Percentiles rank a stretch among this genome's conserved stretches.
Conservation (phyloP, 1,140 invertebrate species). For the Latrodectus geometricus region DNA sequence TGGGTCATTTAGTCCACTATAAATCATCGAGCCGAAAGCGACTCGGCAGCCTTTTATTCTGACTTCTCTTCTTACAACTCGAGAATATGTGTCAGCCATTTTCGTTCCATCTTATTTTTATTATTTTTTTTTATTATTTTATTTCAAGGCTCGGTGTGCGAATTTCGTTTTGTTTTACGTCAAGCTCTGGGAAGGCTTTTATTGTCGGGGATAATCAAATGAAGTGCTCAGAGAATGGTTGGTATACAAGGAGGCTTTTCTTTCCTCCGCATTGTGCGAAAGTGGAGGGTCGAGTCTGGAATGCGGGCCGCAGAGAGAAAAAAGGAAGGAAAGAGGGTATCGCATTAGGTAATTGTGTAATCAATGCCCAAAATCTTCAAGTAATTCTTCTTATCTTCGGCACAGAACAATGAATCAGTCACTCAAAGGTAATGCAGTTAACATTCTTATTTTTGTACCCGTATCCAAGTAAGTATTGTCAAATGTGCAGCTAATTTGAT, state of each 20-base stretch:
- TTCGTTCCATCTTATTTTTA: not conserved
- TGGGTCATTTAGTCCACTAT: constrained; percentile 43
- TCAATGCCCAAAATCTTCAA: too few relatives aligned
- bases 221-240: constrained; percentile 19
- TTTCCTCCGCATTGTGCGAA: not conserved
- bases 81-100: not conserved
- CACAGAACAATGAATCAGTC: too few relatives aligned
- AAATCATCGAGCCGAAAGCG: constrained; percentile 6
- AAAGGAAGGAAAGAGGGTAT: too few relatives aligned
- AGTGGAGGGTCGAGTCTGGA: too few relatives aligned
- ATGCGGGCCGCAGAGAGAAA: too few relatives aligned
- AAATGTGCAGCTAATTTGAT: too few relatives aligned
- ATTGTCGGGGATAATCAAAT: constrained; percentile 25
- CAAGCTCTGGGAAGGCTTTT: not conserved
- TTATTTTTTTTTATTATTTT: not conserved
- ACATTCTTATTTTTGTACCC: too few relatives aligned
- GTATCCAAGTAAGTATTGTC: too few relatives aligned
- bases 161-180: not conserved
- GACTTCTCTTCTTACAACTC: not conserved
- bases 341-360: too few relatives aligned
- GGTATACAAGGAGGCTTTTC: not conserved
- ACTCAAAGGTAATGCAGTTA: too few relatives aligned
- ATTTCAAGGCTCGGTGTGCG: not conserved
- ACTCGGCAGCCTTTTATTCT: constrained; percentile 20
- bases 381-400: too few relatives aligned